Percentiles rank a stretch among this genome's conserved stretches.
These are phyloP conservation scores for Syngnathus rostellatus DNA, from an alignment of 2,797 vertebrate genomes.

Conservation along the genomic window DNA sequence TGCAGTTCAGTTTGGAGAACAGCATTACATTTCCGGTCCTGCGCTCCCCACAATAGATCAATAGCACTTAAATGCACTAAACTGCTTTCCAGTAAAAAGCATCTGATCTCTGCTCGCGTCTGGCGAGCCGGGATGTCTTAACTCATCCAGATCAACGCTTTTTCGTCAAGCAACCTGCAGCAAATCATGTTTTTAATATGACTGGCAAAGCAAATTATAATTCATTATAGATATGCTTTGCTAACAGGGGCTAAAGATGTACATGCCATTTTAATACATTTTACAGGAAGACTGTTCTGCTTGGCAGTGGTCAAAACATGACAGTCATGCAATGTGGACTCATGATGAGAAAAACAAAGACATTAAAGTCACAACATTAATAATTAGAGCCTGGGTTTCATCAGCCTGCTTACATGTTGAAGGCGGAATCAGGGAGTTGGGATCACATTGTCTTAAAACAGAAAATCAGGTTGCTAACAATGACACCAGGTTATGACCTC, in stretches of 20 bases:
- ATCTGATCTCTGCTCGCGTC: background rate
- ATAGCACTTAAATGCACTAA: constrained; percentile 54
- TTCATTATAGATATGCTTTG: constrained; percentile 15
- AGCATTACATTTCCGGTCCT: background rate
- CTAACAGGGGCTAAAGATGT: constrained; percentile 4
- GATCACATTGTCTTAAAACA: constrained; percentile 7
- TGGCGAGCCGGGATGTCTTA: background rate
- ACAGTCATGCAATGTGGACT: constrained; percentile 23
- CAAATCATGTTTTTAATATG: too few relatives aligned
- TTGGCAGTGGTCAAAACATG: constrained; percentile 18
- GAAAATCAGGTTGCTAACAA: constrained; percentile 5
- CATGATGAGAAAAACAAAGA: constrained; percentile 26
- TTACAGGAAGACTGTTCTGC: constrained; percentile 40
- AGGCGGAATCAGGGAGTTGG: constrained; percentile 10
- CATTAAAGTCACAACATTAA: constrained; percentile 9
- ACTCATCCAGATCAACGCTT: background rate
- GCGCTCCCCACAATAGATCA: constrained; percentile 33
- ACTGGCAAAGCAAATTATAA: background rate
- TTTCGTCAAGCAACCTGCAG: background rate
- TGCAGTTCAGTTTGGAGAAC: background rate
- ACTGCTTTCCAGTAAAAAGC: constrained; percentile 21
- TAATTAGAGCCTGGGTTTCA: background rate
- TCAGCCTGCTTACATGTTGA: background rate
- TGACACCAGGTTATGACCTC: background rate
- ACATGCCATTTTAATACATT: constrained; percentile 32